Evolutionary conservation across 2,797 vertebrate genomes (phyloP), one percentile per base, ranked within the genome.

Genomic region (Pitangus sulphuratus): DNA sequence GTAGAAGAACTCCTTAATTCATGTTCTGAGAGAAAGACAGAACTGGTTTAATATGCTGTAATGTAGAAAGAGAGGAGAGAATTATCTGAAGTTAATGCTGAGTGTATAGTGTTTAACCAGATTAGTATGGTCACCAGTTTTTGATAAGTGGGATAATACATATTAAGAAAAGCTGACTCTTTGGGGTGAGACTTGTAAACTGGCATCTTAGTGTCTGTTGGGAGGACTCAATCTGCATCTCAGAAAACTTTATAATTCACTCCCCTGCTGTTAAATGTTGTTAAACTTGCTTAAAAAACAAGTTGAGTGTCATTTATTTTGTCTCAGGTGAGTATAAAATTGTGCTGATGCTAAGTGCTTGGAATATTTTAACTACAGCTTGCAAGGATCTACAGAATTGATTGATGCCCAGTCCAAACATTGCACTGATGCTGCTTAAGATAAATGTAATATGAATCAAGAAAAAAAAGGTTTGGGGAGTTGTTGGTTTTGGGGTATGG

Each of bases 271-370:
- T 56, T 81, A 89, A 66, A 9, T 53, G 53, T 50, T 74, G 50
- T 84, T 71, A 56, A 89, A 84, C 17, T 64, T 70, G n/a, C 26
- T 81, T 83, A 26, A 90, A 83, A 76, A 75, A 48, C 18, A 70
- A 81, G 37, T 24, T 51, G 3, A 85, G 47, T 93, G 71, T 45
- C 48, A 69, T 78, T 64, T 87, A 44, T 60, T 78, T 92, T 84
- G 33, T 92, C 84, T 84, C 78, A 68, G 54, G 62, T 79, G 78
- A 89, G 15, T 79, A 79, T 42, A 57, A 93, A 92, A 79, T 71
- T 76, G 24, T 89, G 28, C 66, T 94, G 50, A 85, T 66, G 44
- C 5, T 79, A 72, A 94, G n/a, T 76, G 58, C 54, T 69, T 79
- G 24, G 54, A 69, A 65, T 87, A 91, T 85, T 91, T 89, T 72